These are phyloP conservation scores for Magallana gigas DNA, from an alignment of 1,140 invertebrate genomes.

Conservation along the genomic window DNA sequence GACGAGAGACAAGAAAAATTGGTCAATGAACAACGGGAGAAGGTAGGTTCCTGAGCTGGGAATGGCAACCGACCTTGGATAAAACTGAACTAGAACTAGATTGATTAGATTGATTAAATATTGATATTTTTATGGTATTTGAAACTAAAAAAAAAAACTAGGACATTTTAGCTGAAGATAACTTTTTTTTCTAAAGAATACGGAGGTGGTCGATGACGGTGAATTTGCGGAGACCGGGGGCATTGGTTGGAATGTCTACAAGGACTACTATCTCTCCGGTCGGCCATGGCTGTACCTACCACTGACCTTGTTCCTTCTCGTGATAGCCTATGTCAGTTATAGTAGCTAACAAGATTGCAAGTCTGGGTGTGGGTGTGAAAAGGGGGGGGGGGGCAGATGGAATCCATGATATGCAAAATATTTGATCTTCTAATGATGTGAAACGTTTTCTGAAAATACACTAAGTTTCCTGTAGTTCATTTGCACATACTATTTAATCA, in stretches of 20 bases:
- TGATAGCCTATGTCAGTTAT: neutral
- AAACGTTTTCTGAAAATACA: no score
- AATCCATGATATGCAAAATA: no score
- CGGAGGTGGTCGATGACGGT: neutral
- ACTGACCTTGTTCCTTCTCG: neutral
- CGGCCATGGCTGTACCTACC: no score
- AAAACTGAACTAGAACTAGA: no score
- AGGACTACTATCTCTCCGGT: no score
- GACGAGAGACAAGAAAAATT: neutral
- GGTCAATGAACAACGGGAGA: neutral
- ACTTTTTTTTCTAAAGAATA: neutral
- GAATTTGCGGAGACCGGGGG: neutral
- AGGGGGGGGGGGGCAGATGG: no score
- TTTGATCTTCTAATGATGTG: no score
- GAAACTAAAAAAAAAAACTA: neutral
- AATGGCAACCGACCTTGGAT: no score
- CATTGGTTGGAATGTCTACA: neutral
- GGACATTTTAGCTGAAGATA: neutral
- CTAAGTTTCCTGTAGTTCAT: no score
- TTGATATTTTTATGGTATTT: neutral
- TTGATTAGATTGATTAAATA: no score
- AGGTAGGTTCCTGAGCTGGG: neutral
- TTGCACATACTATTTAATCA: no score
- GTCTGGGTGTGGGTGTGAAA: no score
- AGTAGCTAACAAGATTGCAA: neutral